These are phyloP conservation scores for Syncerus caffer DNA, from an alignment of 2,797 vertebrate genomes.

Conservation along the genomic window DNA sequence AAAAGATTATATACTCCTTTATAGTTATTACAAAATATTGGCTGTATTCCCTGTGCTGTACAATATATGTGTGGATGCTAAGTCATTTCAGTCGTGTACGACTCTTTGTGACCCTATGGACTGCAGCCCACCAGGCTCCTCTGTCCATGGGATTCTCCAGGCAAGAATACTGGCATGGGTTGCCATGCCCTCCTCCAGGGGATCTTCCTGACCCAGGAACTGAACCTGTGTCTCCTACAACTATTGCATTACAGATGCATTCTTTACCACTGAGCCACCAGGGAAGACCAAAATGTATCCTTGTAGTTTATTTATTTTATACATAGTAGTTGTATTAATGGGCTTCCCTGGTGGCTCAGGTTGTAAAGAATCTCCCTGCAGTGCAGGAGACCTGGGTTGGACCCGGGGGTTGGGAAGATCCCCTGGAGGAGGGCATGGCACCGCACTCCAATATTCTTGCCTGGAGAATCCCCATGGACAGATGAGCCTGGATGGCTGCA, in stretches of 20 bases:
- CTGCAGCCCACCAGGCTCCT: not conserved
- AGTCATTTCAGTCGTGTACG: not conserved
- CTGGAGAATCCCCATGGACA: not conserved
- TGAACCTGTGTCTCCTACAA: not conserved
- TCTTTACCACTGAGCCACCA: not conserved
- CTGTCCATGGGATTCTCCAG: not conserved
- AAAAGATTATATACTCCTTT: not conserved
- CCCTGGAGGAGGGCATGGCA: not conserved
- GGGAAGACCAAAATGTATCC: not conserved
- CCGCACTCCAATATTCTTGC: not conserved
- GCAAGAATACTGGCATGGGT: not conserved
- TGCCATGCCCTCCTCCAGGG: not conserved
- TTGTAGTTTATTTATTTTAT: not conserved
- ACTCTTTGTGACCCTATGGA: not conserved
- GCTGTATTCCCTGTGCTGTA: not conserved
- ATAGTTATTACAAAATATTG: not conserved
- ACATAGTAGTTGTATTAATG: not conserved
- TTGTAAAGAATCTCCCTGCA: not conserved
- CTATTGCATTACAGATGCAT: not conserved
- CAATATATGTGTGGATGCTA: not conserved
- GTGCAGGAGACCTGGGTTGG: not conserved
- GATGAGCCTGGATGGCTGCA: not conserved
- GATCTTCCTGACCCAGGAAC: not conserved
- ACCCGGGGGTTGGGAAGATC: accelerated
- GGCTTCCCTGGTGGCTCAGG: not conserved